Conservation (phyloP, 2,797 vertebrate genomes). For the Pangasius krempfi region DNA sequence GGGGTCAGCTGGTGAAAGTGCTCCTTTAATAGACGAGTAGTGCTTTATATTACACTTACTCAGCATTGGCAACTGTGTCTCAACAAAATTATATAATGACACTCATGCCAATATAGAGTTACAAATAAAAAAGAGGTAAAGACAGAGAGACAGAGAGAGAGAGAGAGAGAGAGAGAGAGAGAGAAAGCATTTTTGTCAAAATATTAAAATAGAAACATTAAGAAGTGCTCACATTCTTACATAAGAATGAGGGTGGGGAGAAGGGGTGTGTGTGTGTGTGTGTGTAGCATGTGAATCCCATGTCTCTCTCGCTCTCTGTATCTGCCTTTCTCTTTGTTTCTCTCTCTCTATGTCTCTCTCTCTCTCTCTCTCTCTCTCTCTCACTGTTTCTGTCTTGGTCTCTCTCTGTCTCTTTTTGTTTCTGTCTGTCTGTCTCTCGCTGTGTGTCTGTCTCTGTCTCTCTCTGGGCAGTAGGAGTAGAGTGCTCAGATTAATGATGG, state of each 20-base stretch:
- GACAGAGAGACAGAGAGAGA: constrained; percentile 29
- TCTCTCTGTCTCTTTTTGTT: background rate
- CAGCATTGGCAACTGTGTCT: background rate
- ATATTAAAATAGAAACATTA: background rate
- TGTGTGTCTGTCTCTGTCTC: background rate
- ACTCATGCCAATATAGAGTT: background rate
- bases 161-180: constrained; percentile 27
- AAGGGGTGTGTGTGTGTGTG: constrained; percentile 36
- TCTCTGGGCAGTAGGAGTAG: constrained; percentile 50
- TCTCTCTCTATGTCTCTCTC: background rate
- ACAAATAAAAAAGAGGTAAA: background rate
- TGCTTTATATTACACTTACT: background rate
- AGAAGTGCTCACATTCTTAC: background rate
- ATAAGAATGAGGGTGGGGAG: constrained; percentile 45
- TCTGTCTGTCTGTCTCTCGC: background rate
- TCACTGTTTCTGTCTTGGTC: background rate
- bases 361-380: background rate
- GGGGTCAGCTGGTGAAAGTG: background rate
- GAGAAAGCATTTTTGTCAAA: constrained; percentile 14
- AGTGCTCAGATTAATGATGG: constrained; percentile 62
- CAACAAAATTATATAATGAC: background rate
- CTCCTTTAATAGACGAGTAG: background rate
- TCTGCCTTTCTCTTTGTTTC: background rate
- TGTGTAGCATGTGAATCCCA: background rate
- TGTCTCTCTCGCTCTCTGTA: background rate